A percentile compares a stretch with the other conserved stretches of the same genome.
Conservation (phyloP, 1,140 invertebrate species). For the Zaprionus vittiger region DNA sequence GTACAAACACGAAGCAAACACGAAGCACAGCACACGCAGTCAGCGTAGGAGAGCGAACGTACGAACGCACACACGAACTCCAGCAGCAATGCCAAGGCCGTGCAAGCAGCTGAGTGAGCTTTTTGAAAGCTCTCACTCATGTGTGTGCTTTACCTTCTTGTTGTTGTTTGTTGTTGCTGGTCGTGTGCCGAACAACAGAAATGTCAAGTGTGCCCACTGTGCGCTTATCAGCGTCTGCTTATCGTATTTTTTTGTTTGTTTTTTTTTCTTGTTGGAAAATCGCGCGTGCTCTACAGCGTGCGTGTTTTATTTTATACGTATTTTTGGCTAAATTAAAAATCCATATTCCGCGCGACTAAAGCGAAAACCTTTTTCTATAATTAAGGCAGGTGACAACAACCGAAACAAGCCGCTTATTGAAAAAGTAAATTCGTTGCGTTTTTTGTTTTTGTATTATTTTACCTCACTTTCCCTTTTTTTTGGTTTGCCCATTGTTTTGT, state of each 20-base stretch:
- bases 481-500: constrained; percentile 28
- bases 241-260: constrained; percentile 36
- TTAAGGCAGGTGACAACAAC: constrained; percentile 45
- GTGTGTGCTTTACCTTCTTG: constrained; percentile 2
- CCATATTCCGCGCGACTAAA: constrained; percentile 47
- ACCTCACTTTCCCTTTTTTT: constrained; percentile 29
- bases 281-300: constrained; percentile 16
- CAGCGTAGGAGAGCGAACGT: background rate
- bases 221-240: constrained; percentile 63
- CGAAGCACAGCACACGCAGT: constrained; percentile 42
- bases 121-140: constrained; percentile 12
- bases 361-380: constrained; percentile 60
- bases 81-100: constrained; percentile 68
- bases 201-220: constrained; percentile 29
- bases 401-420: constrained; percentile 34
- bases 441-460: constrained; percentile 22
- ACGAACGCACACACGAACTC: constrained; percentile 5
- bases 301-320: constrained; percentile 34
- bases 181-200: constrained; percentile 20
- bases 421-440: constrained; percentile 24
- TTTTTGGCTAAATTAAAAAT: constrained; percentile 61
- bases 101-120: constrained; percentile 15
- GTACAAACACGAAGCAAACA: background rate
- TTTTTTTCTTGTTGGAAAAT: constrained; percentile 27
- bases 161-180: constrained; percentile 4